Percentiles rank a stretch among this genome's conserved stretches.
phyloP scores from a whole-genome alignment of 2,113 vertebrate species.

The Caracal caracal region DNA sequence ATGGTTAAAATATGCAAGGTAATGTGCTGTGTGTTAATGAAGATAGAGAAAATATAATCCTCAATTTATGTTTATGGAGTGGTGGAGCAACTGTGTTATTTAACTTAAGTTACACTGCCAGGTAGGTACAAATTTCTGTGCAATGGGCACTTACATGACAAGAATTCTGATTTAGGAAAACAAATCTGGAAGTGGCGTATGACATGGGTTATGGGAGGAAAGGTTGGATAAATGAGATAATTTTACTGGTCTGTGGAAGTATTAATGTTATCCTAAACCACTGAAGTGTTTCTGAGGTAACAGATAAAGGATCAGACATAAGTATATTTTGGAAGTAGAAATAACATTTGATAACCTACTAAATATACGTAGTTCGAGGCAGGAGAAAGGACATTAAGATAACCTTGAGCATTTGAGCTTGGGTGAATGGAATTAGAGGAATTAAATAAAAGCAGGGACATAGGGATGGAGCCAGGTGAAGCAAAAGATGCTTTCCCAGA shows the following conservation, averaged over 20 bases:
- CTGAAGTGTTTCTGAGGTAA: background rate
- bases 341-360: background rate
- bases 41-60: background rate
- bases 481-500: background rate
- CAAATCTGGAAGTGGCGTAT: background rate
- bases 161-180: background rate
- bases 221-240: background rate
- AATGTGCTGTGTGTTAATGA: background rate
- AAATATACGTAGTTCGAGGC: background rate
- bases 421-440: background rate
- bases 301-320: background rate
- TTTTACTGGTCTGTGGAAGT: background rate
- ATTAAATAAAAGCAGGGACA: background rate
- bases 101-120: background rate
- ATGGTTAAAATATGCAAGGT: background rate
- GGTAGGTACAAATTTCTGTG: background rate
- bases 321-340: background rate
- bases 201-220: background rate
- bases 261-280: slow-evolving; percentile 1
- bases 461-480: background rate
- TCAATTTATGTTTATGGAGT: background rate
- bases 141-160: background rate
- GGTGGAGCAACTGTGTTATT: background rate
- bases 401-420: background rate
- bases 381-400: background rate